A percentile compares a stretch with the other conserved stretches of the same genome.
Conservation (phyloP, 2,888 invertebrate genomes). For the Falcaria lacertinaria region DNA sequence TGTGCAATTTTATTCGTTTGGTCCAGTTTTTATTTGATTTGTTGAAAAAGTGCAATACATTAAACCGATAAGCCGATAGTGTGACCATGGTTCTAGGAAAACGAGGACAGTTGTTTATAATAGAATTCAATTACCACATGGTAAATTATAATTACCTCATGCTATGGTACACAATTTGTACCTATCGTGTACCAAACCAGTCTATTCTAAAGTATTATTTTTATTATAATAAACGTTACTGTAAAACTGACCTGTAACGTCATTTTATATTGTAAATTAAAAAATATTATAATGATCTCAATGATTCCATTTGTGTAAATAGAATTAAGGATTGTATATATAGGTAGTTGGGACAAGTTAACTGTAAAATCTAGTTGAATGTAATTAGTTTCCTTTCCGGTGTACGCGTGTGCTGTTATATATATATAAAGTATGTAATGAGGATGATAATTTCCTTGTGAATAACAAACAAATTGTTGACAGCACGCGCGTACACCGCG, state of each 20-base stretch:
- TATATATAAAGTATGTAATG: constrained; percentile 30
- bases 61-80: constrained; percentile 12
- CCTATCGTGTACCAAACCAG: constrained; percentile 64
- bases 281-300: constrained; percentile 76
- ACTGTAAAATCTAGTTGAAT: constrained; percentile 37
- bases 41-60: constrained; percentile 29
- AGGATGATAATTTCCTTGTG: constrained; percentile 19
- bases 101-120: constrained; percentile 20
- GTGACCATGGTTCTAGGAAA: constrained; percentile 22
- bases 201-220: constrained; percentile 74
- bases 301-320: constrained; percentile 78
- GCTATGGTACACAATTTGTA: constrained; percentile 36
- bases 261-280: constrained; percentile 53
- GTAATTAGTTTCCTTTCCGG: constrained; percentile 39
- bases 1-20: constrained; percentile 15
- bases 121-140: constrained; percentile 8
- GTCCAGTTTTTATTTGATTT: constrained; percentile 24
- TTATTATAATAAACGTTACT: constrained; percentile 47
- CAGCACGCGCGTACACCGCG: constrained; percentile 36
- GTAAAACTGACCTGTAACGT: constrained; percentile 53
- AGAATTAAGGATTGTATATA: constrained; percentile 63
- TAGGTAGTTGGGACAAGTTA: constrained; percentile 39
- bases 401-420: constrained; percentile 34
- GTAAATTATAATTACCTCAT: constrained; percentile 57
- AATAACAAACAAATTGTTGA: constrained; percentile 20